Conservation (phyloP, 2,797 vertebrate genomes). For the Sebastolobus altivelis region DNA sequence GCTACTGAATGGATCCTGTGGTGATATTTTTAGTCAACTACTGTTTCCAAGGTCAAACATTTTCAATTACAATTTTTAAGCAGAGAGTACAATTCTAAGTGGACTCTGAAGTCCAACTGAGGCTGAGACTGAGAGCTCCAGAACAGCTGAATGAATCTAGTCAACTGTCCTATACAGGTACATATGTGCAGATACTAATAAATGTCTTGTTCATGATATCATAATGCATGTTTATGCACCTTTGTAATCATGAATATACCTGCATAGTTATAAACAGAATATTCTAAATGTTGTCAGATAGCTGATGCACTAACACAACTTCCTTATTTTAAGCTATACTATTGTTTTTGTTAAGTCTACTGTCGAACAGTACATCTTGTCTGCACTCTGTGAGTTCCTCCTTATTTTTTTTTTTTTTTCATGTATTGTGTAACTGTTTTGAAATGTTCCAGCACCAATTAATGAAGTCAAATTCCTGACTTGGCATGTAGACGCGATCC, state of each 20-base stretch:
- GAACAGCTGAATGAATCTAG: not conserved
- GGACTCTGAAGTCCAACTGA: too few species aligned
- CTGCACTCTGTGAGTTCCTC: constrained; percentile 46
- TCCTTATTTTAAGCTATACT: not conserved
- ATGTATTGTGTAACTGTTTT: constrained; percentile 44
- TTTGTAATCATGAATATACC: not conserved
- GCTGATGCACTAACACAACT: not conserved
- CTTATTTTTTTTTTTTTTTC: not conserved
- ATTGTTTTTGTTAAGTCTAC: constrained; percentile 38
- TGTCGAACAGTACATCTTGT: not conserved
- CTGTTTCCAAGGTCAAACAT: too few species aligned
- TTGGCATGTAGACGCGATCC: constrained; percentile 9
- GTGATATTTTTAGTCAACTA: not conserved
- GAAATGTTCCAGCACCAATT: constrained; percentile 39
- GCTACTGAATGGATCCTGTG: not conserved
- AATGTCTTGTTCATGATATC: not conserved
- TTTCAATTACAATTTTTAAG: too few species aligned
- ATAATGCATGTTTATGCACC: not conserved
- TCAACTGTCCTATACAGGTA: not conserved
- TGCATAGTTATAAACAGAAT: not conserved
- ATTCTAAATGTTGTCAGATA: not conserved
- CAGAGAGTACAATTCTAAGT: too few species aligned
- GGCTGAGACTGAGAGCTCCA: not conserved
- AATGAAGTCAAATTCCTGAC: constrained; percentile 51
- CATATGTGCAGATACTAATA: not conserved